Evolutionary conservation across 2,888 invertebrate genomes (phyloP).

Genomic region (Molorchus minor): DNA sequence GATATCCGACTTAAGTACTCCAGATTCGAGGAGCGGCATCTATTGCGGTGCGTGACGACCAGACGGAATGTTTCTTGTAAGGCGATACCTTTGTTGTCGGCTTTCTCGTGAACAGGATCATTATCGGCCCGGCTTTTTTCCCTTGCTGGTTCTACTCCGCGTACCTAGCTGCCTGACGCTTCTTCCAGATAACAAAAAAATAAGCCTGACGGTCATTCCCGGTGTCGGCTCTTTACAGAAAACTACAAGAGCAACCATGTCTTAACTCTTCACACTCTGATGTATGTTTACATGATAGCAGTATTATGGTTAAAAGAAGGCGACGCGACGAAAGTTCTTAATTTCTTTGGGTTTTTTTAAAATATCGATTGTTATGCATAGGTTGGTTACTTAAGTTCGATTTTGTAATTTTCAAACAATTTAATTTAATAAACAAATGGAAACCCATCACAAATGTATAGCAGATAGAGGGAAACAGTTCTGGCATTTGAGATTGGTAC

Average conservation of each 20-base stretch:
- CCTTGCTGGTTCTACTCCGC: constrained; percentile 13
- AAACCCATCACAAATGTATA: too few relatives aligned
- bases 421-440: too few relatives aligned
- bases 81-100: constrained; percentile 14
- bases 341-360: too few relatives aligned
- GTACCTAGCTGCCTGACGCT: constrained; percentile 8
- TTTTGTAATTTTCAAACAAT: too few relatives aligned
- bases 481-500: too few relatives aligned
- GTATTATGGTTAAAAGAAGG: too few relatives aligned
- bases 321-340: too few relatives aligned
- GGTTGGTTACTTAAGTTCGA: too few relatives aligned
- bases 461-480: too few relatives aligned
- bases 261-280: too few relatives aligned
- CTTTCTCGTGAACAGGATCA: constrained; percentile 13
- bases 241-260: constrained; percentile 13
- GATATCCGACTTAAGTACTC: background rate
- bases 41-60: background rate
- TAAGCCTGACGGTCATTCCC: background rate
- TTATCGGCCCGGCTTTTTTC: constrained; percentile 12
- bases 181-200: constrained; percentile 20
- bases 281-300: too few relatives aligned
- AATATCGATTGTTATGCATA: too few relatives aligned
- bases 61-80: constrained; percentile 1
- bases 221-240: constrained; percentile 13
- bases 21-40: background rate